Evolutionary conservation across 2,113 vertebrate genomes (phyloP).

Genomic region (Cepphus grylle): DNA sequence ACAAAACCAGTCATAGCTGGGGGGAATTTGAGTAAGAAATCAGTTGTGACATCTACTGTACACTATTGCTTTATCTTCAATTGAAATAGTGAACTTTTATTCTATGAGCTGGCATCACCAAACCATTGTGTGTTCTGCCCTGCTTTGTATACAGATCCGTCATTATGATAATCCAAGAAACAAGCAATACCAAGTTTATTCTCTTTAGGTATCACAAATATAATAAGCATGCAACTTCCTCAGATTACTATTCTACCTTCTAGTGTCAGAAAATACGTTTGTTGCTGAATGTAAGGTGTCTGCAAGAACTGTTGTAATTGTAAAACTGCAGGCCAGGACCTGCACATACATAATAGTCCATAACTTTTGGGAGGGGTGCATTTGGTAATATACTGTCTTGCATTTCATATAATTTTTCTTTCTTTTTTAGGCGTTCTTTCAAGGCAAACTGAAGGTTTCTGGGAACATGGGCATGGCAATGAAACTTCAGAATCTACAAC

Average conservation of each 20-base stretch:
- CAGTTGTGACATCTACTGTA: neutral
- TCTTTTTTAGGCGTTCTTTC: conserved; percentile 85
- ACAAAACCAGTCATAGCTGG: neutral
- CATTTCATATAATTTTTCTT: neutral
- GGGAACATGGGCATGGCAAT: conserved; percentile 94
- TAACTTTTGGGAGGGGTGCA: neutral
- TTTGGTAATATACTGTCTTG: neutral
- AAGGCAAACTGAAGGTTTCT: conserved; percentile 91
- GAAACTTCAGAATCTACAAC: conserved; percentile 92
- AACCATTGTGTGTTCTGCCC: neutral
- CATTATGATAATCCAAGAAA: neutral
- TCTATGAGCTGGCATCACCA: neutral
- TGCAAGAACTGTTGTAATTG: neutral
- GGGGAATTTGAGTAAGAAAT: neutral
- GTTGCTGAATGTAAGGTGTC: neutral
- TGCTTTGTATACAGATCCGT: neutral
- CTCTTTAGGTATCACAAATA: neutral
- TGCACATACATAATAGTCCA: neutral
- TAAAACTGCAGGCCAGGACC: neutral
- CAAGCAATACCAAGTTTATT: neutral
- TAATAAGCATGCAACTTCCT: neutral
- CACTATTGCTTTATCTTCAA: neutral
- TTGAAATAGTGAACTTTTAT: neutral
- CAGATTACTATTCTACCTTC: neutral
- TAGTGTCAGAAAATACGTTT: neutral